Conservation (phyloP, 2,888 invertebrate species). For the Metellina segmentata region DNA sequence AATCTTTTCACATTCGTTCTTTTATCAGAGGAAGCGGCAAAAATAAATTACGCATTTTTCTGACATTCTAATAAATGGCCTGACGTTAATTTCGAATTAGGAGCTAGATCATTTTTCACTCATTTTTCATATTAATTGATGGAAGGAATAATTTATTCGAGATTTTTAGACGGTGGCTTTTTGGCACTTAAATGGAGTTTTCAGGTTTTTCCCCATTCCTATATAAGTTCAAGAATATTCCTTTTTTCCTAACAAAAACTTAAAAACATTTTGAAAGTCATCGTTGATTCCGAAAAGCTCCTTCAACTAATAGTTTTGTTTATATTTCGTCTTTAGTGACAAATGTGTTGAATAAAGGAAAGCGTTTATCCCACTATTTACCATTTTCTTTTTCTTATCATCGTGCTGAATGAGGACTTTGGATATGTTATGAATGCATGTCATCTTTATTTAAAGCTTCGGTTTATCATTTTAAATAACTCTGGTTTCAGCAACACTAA, state of each 20-base stretch:
- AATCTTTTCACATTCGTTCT: neutral
- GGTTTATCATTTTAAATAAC: too few relatives aligned
- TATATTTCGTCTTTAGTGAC: neutral
- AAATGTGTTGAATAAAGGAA: neutral
- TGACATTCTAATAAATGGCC: conserved; percentile 35
- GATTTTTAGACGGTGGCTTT: neutral
- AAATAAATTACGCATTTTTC: conserved; percentile 30
- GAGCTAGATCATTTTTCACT: conserved; percentile 18
- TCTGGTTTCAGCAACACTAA: too few relatives aligned
- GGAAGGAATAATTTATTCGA: neutral
- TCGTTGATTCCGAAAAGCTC: neutral
- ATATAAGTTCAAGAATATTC: neutral
- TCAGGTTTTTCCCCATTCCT: neutral
- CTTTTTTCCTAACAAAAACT: neutral
- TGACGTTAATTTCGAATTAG: conserved; percentile 36
- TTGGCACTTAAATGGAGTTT: neutral
- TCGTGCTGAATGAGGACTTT: too few relatives aligned
- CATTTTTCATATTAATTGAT: conserved; percentile 20
- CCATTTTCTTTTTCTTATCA: too few relatives aligned
- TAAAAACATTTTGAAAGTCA: neutral
- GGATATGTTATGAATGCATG: too few relatives aligned
- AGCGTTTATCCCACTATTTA: neutral
- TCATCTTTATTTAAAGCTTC: too few relatives aligned
- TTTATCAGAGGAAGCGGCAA: neutral
- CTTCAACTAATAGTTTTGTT: neutral